Percentiles rank a stretch among this genome's conserved stretches.
Conservation (phyloP, 2,888 invertebrate genomes). For the Hyposoter dolosus region DNA sequence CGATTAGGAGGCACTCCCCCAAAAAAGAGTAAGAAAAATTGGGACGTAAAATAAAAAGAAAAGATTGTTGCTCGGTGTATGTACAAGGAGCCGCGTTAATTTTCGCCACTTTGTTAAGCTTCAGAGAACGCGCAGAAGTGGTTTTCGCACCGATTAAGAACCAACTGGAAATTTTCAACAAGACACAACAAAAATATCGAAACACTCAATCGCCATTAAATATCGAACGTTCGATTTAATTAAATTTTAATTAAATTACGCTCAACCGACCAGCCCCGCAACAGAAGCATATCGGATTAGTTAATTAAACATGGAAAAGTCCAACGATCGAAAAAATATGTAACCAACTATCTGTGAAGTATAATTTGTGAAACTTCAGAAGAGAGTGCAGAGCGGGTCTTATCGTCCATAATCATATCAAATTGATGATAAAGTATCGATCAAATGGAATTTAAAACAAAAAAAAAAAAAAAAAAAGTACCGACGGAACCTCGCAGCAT, state of each 20-base stretch:
- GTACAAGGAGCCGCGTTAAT: constrained; percentile 62
- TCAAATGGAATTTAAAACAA: not conserved
- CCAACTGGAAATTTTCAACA: not conserved
- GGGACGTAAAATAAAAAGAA: constrained; percentile 39
- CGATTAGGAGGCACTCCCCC: constrained; percentile 64
- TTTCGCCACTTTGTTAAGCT: constrained; percentile 23
- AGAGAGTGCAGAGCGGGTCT: not conserved
- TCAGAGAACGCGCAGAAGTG: not conserved
- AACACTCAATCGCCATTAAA: constrained; percentile 13
- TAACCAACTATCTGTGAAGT: not conserved
- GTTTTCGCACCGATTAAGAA: not conserved
- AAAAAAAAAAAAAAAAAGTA: no score
- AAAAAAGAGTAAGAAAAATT: not conserved
- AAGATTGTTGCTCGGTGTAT: constrained; percentile 36
- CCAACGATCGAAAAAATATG: not conserved
- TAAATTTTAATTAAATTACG: constrained; percentile 48
- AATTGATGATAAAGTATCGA: not conserved
- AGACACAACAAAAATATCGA: not conserved
- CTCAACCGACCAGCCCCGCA: not conserved
- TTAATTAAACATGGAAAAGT: not conserved
- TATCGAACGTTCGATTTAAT: constrained; percentile 28
- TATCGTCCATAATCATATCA: not conserved
- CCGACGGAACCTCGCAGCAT: no score
- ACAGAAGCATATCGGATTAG: not conserved
- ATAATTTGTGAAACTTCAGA: constrained; percentile 5